Evolutionary conservation across 2,888 invertebrate species (phyloP).

Genomic region (Protonemura montana): DNA sequence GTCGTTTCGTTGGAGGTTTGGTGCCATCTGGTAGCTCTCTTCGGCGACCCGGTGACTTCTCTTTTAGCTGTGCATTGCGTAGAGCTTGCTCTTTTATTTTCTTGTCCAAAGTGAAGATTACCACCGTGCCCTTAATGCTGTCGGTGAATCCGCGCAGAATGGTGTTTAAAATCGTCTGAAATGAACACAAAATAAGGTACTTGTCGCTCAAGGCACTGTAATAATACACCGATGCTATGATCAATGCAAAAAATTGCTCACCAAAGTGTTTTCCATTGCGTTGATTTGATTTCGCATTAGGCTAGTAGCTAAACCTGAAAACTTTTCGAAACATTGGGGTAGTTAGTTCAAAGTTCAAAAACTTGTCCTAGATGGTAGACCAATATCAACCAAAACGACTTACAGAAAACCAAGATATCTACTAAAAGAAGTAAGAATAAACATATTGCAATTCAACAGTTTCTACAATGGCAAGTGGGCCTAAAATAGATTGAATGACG

Average conservation of each 20-base stretch:
- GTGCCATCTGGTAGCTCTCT: slow-evolving; percentile 53
- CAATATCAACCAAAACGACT: neutral
- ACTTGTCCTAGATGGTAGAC: neutral
- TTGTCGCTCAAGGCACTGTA: too few relatives aligned
- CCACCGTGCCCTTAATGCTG: slow-evolving; percentile 79
- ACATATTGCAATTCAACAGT: neutral
- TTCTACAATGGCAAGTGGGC: neutral
- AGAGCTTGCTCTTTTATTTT: slow-evolving; percentile 73
- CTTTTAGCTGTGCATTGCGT: slow-evolving; percentile 62
- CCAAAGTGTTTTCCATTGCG: neutral
- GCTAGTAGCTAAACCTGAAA: neutral
- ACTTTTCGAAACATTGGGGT: neutral
- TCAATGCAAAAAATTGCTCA: neutral
- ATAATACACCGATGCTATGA: too few relatives aligned
- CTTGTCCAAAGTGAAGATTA: slow-evolving; percentile 80
- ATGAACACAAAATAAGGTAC: slow-evolving; percentile 51
- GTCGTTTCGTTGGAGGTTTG: slow-evolving; percentile 62
- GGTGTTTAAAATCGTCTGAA: slow-evolving; percentile 71
- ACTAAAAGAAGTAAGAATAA: neutral
- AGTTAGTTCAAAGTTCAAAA: too few relatives aligned
- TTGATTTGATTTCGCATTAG: neutral
- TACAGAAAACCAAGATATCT: neutral
- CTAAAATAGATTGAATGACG: slow-evolving; percentile 12
- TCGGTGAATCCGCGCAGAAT: slow-evolving; percentile 77
- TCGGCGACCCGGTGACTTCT: slow-evolving; percentile 58